A percentile compares a stretch with the other conserved stretches of the same genome.
Conservation (phyloP, 1,140 invertebrate species). For the Hycleus phaleratus region DNA sequence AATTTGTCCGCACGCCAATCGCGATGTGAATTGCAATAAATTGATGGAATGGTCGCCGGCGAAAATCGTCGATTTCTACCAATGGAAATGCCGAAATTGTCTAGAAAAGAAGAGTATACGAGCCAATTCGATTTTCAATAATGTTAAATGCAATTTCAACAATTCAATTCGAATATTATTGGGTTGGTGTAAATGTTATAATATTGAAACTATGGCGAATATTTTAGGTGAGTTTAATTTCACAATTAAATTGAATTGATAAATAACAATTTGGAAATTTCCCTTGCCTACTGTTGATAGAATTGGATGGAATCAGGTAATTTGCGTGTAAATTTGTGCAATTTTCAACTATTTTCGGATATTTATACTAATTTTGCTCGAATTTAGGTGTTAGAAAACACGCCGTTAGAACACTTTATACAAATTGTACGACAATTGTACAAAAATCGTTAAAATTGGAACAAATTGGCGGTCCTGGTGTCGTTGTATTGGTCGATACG, state of each 20-base stretch:
- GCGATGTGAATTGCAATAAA: constrained; percentile 35
- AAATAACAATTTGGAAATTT: background rate
- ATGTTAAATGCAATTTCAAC: constrained; percentile 45
- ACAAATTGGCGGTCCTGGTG: constrained; percentile 39
- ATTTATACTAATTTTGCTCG: background rate
- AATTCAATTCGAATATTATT: constrained; percentile 43
- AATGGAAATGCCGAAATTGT: constrained; percentile 43
- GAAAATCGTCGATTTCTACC: constrained; percentile 45
- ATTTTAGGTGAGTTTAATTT: constrained; percentile 16
- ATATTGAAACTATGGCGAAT: constrained; percentile 35
- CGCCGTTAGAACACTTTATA: constrained; percentile 41
- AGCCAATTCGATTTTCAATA: constrained; percentile 44
- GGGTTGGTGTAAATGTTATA: constrained; percentile 44
- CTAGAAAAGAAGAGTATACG: constrained; percentile 41
- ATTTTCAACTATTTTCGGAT: background rate
- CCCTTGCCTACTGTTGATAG: constrained; percentile 1
- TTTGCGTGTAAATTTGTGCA: background rate
- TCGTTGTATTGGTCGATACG: constrained; percentile 45
- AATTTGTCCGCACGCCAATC: constrained; percentile 32
- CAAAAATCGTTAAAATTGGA: constrained; percentile 39
- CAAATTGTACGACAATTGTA: constrained; percentile 39
- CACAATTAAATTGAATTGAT: constrained; percentile 17
- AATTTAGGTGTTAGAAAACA: constrained; percentile 43
- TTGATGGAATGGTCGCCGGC: constrained; percentile 42
- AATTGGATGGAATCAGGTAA: constrained; percentile 6